Percentiles rank a stretch among this genome's conserved stretches.
These are phyloP conservation scores for Rhagonycha fulva DNA, from an alignment of 2,888 invertebrate species.

Conservation along the genomic window DNA sequence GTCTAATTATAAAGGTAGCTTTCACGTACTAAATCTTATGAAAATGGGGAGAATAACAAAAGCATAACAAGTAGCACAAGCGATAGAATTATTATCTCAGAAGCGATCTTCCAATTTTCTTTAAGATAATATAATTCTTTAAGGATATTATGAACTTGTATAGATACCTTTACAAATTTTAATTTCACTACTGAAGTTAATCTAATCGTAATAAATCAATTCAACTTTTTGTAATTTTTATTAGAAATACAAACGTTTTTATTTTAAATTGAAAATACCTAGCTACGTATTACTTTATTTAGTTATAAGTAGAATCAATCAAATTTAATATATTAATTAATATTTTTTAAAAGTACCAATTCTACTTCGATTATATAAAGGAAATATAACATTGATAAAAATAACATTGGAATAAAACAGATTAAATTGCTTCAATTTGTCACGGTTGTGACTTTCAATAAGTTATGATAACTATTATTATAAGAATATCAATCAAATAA, in stretches of 20 bases:
- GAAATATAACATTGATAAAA: no score
- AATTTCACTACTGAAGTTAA: neutral
- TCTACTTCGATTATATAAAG: no score
- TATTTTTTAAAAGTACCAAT: no score
- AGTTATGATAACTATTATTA: no score
- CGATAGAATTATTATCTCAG: neutral
- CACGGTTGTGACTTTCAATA: no score
- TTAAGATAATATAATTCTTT: neutral
- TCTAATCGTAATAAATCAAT: neutral
- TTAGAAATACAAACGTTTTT: neutral
- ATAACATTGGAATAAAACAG: no score
- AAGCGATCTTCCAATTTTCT: neutral
- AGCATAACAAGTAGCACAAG: neutral
- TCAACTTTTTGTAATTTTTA: neutral
- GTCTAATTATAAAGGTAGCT: constrained; percentile 1
- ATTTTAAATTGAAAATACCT: neutral
- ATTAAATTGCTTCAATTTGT: no score
- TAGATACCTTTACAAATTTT: neutral
- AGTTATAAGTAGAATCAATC: no score
- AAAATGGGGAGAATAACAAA: constrained; percentile 1
- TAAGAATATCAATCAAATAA: no score
- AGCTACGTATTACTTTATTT: neutral
- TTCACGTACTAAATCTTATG: neutral
- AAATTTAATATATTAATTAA: no score
- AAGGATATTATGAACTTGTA: neutral